phyloP scores from a whole-genome alignment of 2,797 vertebrate genomes.

The Gouania willdenowi region DNA sequence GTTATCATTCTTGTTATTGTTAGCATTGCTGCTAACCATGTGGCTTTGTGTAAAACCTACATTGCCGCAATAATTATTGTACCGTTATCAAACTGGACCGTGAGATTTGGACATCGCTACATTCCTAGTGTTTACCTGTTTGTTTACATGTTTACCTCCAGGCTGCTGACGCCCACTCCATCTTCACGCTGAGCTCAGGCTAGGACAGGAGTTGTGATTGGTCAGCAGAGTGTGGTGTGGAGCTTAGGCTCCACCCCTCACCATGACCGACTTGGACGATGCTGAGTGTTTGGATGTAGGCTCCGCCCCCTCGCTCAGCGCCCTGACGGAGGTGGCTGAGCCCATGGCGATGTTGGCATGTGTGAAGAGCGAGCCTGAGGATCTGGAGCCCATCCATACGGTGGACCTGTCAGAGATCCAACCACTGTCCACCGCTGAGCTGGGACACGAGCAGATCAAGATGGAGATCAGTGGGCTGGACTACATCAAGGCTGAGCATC shows the following conservation, averaged over 20 bases:
- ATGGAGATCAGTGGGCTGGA: conserved; percentile 82
- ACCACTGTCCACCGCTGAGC: conserved; percentile 74
- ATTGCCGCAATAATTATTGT: no score
- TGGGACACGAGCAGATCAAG: conserved; percentile 77
- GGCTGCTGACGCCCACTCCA: no score
- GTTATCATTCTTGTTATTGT: no score
- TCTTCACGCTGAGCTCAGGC: no score
- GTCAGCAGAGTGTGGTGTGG: conserved; percentile 17
- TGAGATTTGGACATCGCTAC: no score
- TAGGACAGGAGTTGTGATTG: background rate
- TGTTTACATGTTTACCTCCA: no score
- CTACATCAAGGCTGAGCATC: conserved; percentile 79
- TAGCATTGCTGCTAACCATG: no score
- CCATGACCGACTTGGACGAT: conserved; percentile 77
- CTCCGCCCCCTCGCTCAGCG: conserved; percentile 66
- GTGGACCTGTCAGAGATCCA: conserved; percentile 79
- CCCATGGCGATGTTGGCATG: conserved; percentile 75
- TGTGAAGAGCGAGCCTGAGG: conserved; percentile 74
- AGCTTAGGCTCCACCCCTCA: conserved; percentile 35
- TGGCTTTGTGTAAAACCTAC: no score
- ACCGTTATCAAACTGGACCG: no score
- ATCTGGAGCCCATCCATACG: conserved; percentile 70
- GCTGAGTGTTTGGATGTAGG: conserved; percentile 68
- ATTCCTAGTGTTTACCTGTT: no score
- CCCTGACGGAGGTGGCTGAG: conserved; percentile 67